Evolutionary conservation across 2,113 vertebrate species (phyloP), one percentile per base, ranked within the genome.

Genomic region (Oreochromis spilurus): DNA sequence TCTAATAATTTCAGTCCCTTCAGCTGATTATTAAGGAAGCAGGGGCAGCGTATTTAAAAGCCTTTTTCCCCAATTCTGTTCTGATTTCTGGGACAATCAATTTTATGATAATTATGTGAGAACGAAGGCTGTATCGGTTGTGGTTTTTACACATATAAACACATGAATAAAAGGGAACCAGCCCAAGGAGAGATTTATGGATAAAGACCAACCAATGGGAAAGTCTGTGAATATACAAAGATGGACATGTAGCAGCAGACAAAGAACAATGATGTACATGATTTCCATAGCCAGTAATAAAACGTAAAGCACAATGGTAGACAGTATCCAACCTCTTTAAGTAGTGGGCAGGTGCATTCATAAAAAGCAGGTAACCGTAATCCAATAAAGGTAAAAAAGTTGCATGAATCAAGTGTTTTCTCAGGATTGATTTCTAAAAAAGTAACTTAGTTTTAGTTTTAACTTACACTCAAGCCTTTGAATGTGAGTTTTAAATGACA

Each of bases 11-110:
- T 57, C 24, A 14, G 54, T 57, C 26, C 4, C 24, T 57, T 57
- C 21, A 26, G 4, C 54, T 0, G 54, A 57, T 55, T 26, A 55
- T 55, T 55, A 21, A 57, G 21, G 21, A 57, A 57, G 0, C 21
- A 26, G 12, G 21, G 21, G 21, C 12, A 57, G 21, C 12, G 1
- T 57, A 26, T 57, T 57, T 57, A 57, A 57, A 57, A 14, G 12
- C 21, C 21, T 8, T 57, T 26, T 57, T 0, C 54, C 54, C 21
- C 54, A 57, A 26, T 26, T 0, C 0, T 57, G 21, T 57, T 26
- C 21, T 57, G 12, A 57, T 57, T 57, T 14, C 2, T 14, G 54
- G 12, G 54, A 57, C 54, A 29, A 57, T 57, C 54, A 57, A 29
- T 57, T 29, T 24, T 57, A 57, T 26, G 0, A 57, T 57, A 57